Evolutionary conservation across 2,888 invertebrate genomes (phyloP).

Genomic region (Andrena praecox): DNA sequence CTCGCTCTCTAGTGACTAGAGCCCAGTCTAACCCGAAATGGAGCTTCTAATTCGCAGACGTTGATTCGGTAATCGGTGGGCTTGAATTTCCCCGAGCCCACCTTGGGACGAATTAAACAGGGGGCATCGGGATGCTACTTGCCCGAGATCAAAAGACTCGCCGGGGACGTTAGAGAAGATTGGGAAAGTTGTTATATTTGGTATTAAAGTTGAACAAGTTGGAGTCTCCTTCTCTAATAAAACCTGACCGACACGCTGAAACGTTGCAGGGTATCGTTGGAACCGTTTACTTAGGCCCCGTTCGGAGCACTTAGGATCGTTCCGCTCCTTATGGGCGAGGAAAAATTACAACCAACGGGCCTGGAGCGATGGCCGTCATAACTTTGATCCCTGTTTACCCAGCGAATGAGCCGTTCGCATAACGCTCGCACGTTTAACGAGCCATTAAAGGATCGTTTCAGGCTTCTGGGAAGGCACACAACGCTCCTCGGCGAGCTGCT

Average conservation of each 20-base stretch:
- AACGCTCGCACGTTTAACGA: slow-evolving; percentile 57
- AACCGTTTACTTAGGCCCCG: slow-evolving; percentile 61
- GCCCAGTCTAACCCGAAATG: not conserved
- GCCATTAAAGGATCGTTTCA: slow-evolving; percentile 65
- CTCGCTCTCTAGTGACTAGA: not conserved
- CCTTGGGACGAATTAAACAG: too few species aligned
- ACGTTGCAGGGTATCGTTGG: slow-evolving; percentile 4
- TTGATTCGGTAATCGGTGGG: not conserved
- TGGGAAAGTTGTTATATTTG: not conserved
- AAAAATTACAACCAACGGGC: slow-evolving; percentile 64
- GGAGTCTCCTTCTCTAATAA: slow-evolving; percentile 6
- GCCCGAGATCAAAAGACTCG: too few species aligned
- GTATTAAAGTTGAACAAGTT: not conserved
- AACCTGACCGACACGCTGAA: slow-evolving; percentile 18
- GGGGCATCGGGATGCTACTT: too few species aligned
- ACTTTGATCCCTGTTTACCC: slow-evolving; percentile 59
- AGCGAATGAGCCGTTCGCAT: slow-evolving; percentile 39
- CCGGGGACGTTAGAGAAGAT: not conserved
- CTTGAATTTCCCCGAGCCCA: too few species aligned
- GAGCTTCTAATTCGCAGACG: not conserved
- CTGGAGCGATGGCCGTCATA: slow-evolving; percentile 51
- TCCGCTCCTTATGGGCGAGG: slow-evolving; percentile 35
- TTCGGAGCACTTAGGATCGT: slow-evolving; percentile 32
- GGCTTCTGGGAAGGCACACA: not conserved
- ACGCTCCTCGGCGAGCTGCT: not conserved